Evolutionary conservation across 2,888 invertebrate species (phyloP), one percentile per base, ranked within the genome.

Genomic region (Didymodactylos carnosus): DNA sequence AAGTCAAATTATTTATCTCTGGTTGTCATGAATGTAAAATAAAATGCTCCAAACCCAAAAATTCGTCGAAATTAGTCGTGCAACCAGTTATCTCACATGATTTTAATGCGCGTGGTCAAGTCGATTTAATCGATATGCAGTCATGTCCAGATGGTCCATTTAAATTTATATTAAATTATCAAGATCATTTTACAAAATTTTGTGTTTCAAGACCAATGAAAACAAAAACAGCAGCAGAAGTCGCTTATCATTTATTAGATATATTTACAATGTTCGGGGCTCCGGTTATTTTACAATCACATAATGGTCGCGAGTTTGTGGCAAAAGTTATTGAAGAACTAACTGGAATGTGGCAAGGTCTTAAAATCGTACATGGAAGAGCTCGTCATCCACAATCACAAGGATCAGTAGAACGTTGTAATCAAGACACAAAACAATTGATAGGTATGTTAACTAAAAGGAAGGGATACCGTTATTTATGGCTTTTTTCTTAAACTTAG

Each of bases 171-270:
- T 70, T 79, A 71, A 76, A 75, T 29, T 78, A 78, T 73, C 77
- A 78, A 75, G 77, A 78, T 70, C 77, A 78, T 73, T 76, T 75
- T 29, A 78, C 76, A 3, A 77, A 77, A 75, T 77, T 78, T 7
- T 43, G 62, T 27, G 13, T 69, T 39, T 27, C 69, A 16, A 6
- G 39, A 23, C n/a, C 69, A 14, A 11, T 73, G 39, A 46, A 35
- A 76, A 75, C 75, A 27, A 78, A 78, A 53, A 75, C 70, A 49
- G 75, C 73, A 40, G 43, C 19, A 25, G 75, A 76, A 53, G 72
- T 76, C 19, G 69, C 76, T 8, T 25, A 43, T 46, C 25, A 51
- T 29, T 70, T 76, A 19, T 70, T 76, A 53, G 69, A 73, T 41
- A 72, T 76, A 16, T 75, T 76, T 72, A 46, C 41, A 14, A 41